phyloP scores from a whole-genome alignment of 2,888 invertebrate species.

The Cotesia congregata region DNA sequence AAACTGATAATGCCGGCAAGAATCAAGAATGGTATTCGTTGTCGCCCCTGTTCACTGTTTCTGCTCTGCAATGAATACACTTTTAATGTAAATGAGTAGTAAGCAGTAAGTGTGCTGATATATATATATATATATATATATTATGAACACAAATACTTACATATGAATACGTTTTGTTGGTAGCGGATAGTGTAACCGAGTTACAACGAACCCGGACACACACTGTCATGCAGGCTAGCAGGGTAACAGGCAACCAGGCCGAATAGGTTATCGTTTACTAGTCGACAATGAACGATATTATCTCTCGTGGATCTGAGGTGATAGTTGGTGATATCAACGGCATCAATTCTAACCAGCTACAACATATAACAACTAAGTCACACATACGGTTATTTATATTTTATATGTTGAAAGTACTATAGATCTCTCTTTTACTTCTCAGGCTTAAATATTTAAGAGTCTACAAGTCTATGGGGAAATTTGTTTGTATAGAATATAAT shows the following conservation, averaged over 20 bases:
- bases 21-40: slow-evolving; percentile 39
- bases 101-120: slow-evolving; percentile 9
- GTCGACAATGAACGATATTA: slow-evolving; percentile 26
- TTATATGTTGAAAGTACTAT: neutral
- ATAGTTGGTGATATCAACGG: neutral
- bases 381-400: neutral
- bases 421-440: neutral
- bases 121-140: neutral
- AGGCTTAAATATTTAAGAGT: neutral
- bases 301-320: slow-evolving; percentile 10
- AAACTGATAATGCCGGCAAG: slow-evolving; percentile 25
- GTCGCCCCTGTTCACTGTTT: slow-evolving; percentile 22
- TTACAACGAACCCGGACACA: slow-evolving; percentile 35
- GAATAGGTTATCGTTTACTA: slow-evolving; percentile 28
- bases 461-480: neutral
- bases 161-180: neutral
- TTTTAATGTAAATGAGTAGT: slow-evolving; percentile 39
- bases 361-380: no score
- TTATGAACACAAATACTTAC: neutral
- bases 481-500: neutral
- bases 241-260: slow-evolving; percentile 2
- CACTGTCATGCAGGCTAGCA: slow-evolving; percentile 13
- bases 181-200: slow-evolving; percentile 17
- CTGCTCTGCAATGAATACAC: slow-evolving; percentile 25
- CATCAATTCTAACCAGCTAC: neutral